Evolutionary conservation across 2,888 invertebrate species (phyloP).

Genomic region (Stegana nigrithorax): DNA sequence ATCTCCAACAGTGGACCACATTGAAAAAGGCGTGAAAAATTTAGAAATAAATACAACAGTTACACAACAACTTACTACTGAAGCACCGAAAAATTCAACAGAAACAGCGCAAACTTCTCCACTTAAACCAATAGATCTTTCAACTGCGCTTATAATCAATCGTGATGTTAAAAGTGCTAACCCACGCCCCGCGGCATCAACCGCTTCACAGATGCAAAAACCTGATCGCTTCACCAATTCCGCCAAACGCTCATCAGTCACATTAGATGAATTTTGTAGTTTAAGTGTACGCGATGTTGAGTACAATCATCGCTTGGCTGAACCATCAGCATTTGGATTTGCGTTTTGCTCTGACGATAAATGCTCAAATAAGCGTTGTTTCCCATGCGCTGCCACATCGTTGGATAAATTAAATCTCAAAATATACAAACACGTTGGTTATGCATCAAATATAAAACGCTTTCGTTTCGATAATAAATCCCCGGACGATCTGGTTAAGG

Average conservation of each 20-base stretch:
- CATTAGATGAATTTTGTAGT: slow-evolving; percentile 38
- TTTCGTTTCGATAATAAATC: slow-evolving; percentile 61
- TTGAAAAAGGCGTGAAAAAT: slow-evolving; percentile 27
- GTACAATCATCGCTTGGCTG: slow-evolving; percentile 23
- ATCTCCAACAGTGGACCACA: neutral
- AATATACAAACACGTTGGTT: slow-evolving; percentile 34
- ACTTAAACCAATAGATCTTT: slow-evolving; percentile 51
- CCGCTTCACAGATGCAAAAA: neutral
- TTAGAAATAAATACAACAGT: slow-evolving; percentile 29
- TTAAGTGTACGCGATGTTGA: slow-evolving; percentile 16
- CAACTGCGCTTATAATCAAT: slow-evolving; percentile 48
- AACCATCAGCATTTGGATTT: slow-evolving; percentile 42
- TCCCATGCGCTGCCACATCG: slow-evolving; percentile 32
- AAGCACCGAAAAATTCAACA: slow-evolving; percentile 19
- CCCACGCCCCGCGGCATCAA: slow-evolving; percentile 11
- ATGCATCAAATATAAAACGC: slow-evolving; percentile 46
- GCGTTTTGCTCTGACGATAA: neutral
- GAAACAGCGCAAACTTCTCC: neutral
- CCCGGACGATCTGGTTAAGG: slow-evolving; percentile 61
- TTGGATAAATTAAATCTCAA: slow-evolving; percentile 37
- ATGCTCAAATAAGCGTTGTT: slow-evolving; percentile 6
- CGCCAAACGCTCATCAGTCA: slow-evolving; percentile 20
- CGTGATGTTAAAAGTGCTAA: slow-evolving; percentile 39
- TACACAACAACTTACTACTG: slow-evolving; percentile 26
- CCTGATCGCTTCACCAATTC: neutral